A percentile compares a stretch with the other conserved stretches of the same genome.
phyloP scores from a whole-genome alignment of 2,888 invertebrate genomes.

The Melinaea menophilus region DNA sequence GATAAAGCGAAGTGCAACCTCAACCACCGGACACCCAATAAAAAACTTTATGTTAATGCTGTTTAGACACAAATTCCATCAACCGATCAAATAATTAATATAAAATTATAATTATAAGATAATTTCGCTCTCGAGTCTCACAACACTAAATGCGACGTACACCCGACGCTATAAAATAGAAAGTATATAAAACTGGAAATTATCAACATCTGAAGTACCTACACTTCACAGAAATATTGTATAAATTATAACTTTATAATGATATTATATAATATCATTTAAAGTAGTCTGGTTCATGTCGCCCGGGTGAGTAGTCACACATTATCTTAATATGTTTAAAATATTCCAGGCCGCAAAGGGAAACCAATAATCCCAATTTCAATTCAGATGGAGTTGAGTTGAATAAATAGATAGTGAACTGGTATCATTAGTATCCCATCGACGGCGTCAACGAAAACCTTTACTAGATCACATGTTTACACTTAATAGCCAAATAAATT shows the following conservation, averaged over 20 bases:
- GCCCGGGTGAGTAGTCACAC: constrained; percentile 30
- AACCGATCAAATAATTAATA: constrained; percentile 62
- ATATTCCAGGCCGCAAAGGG: constrained; percentile 62
- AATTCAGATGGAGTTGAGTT: constrained; percentile 52
- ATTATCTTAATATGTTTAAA: constrained; percentile 56
- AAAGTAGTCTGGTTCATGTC: constrained; percentile 51
- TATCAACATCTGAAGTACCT: constrained; percentile 34
- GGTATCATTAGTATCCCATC: constrained; percentile 73
- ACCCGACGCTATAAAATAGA: constrained; percentile 62
- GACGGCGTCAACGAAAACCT: constrained; percentile 66
- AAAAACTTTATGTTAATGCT: constrained; percentile 64
- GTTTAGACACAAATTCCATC: constrained; percentile 67
- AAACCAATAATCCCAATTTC: constrained; percentile 68
- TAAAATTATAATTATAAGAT: constrained; percentile 75
- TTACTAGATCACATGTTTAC: constrained; percentile 75
- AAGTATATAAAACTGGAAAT: constrained; percentile 57
- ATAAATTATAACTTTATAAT: constrained; percentile 64
- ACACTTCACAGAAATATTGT: constrained; percentile 42
- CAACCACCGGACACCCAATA: constrained; percentile 59
- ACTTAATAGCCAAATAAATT: constrained; percentile 76
- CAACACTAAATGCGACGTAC: constrained; percentile 66
- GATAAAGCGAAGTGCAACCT: constrained; percentile 64
- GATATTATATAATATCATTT: constrained; percentile 72
- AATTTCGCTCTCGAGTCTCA: constrained; percentile 69
- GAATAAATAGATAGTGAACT: constrained; percentile 67